Evolutionary conservation across 2,888 invertebrate species (phyloP), one percentile per base, ranked within the genome.

Genomic region (Eumacrocentrus americanus): DNA sequence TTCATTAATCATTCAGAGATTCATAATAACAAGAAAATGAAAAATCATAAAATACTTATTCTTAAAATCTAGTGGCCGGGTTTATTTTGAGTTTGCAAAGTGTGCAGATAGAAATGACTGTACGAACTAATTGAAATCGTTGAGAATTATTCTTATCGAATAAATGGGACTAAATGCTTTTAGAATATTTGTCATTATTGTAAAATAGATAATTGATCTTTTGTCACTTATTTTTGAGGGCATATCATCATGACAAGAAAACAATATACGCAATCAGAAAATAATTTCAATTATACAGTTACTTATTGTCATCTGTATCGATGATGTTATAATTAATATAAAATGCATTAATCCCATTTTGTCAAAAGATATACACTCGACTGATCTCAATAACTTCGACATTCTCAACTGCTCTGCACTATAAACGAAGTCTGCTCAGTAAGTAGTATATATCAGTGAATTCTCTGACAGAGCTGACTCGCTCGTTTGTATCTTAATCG

Each of bases 21-120:
- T 37, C 14, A n/a, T 23, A 35, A 57, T n/a, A 56, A 61, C 37
- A 58, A 55, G 12, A 52, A 54, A 35, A 20, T 20, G 40, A 47
- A 46, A n/a, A 59, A 56, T 60, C 6, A 18, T 57, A 23, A 42
- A 60, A 60, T 18, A 59, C 14, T 29, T 14, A 34, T 62, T 48
- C 23, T 58, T 61, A 60, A 61, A 58, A 61, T 57, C 53, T 62
- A 61, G 42, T 60, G 59, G 61, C 51, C 62, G 62, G 61, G 38
- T 48, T 53, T 3, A 35, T 46, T 37, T 42, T 59, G 55, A 52
- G 56, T 42, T 9, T 52, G 47, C 29, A 25, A 38, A 50, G n/a
- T 52, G 16, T 5, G 20, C 11, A 40, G 20, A 53, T 16, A 37
- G 16, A 14, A 40, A 47, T 51, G 46, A 38, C 53, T 53, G 23